Percentiles rank a stretch among this genome's conserved stretches.
phyloP scores from a whole-genome alignment of 2,888 invertebrate species.

The Platycnemis pennipes region DNA sequence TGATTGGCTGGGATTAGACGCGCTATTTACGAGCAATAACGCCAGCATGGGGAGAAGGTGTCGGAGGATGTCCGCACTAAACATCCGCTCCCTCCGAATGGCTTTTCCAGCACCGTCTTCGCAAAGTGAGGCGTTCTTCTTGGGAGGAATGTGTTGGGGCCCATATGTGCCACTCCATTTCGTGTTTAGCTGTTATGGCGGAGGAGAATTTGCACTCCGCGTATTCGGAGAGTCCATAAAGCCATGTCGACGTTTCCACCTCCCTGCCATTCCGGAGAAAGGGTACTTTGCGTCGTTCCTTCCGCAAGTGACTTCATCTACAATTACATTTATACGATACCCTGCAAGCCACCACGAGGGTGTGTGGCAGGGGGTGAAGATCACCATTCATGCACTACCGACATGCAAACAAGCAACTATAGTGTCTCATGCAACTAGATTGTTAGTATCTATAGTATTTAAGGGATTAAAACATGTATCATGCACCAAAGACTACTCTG shows the following conservation, averaged over 20 bases:
- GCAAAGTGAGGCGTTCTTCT: too few relatives aligned
- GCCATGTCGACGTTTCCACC: background rate
- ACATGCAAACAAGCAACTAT: too few relatives aligned
- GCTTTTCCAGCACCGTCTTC: background rate
- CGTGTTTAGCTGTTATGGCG: background rate
- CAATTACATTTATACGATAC: too few relatives aligned
- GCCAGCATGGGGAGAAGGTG: background rate
- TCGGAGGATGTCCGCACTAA: background rate
- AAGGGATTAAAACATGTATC: too few relatives aligned
- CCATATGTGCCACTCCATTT: background rate
- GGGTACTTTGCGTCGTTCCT: background rate
- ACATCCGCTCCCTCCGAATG: background rate
- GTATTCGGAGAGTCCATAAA: background rate
- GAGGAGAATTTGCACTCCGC: background rate
- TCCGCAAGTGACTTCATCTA: background rate
- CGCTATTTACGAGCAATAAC: background rate
- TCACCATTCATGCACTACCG: too few relatives aligned
- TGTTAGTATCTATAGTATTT: too few relatives aligned
- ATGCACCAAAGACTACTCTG: too few relatives aligned
- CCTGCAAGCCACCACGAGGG: too few relatives aligned
- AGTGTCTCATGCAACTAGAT: too few relatives aligned
- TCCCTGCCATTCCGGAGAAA: background rate
- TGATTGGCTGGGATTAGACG: background rate
- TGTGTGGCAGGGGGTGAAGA: too few relatives aligned
- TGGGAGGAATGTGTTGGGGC: too few relatives aligned